phyloP scores from a whole-genome alignment of 64 coral and sea anemone genomes.

The Montipora sp. region DNA sequence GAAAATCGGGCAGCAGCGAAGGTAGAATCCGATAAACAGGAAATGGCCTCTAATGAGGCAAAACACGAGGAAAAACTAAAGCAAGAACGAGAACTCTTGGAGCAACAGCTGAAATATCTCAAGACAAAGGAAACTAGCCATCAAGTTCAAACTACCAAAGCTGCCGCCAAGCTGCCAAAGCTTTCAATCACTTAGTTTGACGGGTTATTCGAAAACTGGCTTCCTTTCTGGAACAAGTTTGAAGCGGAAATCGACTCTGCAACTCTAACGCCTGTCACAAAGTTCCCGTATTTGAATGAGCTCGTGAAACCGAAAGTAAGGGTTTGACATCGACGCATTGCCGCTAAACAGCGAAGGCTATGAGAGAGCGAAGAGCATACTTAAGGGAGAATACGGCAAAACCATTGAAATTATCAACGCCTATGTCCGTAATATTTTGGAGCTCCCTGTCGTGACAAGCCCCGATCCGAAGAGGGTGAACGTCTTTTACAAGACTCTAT shows the following conservation, averaged over 20 bases:
- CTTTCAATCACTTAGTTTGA: constrained; percentile 18
- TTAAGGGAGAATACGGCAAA: too few species aligned
- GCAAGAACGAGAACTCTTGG: background rate
- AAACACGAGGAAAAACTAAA: background rate
- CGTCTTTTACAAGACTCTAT: too few species aligned
- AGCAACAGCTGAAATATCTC: constrained; percentile 2
- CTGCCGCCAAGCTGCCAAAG: background rate
- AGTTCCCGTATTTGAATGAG: constrained; percentile 15
- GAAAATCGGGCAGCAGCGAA: background rate
- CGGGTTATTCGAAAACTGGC: constrained; percentile 3
- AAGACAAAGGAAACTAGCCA: constrained; percentile 6
- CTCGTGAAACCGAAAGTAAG: constrained; percentile 14
- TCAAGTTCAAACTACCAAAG: background rate
- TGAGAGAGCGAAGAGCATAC: too few species aligned
- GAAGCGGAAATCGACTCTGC: constrained; percentile 9
- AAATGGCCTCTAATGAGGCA: background rate
- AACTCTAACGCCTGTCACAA: background rate
- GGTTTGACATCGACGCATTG: too few species aligned
- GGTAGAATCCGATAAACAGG: background rate
- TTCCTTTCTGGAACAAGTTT: constrained; percentile 12
- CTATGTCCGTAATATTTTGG: too few species aligned
- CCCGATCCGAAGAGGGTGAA: too few species aligned
- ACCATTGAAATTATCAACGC: too few species aligned
- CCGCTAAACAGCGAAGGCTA: too few species aligned
- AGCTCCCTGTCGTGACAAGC: too few species aligned